Evolutionary conservation across 2,797 vertebrate genomes (phyloP).

Genomic region (Taenioides sp.): DNA sequence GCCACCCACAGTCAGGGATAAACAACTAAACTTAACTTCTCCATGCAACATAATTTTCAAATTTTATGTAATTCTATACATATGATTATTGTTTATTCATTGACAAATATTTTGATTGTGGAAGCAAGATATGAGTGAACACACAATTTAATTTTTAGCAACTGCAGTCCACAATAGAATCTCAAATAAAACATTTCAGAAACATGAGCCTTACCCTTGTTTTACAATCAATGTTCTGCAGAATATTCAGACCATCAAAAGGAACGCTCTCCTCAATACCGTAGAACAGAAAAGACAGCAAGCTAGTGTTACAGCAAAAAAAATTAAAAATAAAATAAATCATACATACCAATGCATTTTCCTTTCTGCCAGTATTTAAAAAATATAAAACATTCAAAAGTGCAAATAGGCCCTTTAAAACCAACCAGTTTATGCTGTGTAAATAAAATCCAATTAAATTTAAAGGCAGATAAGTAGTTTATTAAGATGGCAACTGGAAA

Average conservation of each 20-base stretch:
- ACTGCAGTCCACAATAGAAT: background rate
- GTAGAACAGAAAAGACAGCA: constrained; percentile 50
- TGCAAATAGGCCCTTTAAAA: constrained; percentile 28
- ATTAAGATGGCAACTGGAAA: background rate
- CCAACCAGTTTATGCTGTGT: background rate
- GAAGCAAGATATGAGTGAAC: background rate
- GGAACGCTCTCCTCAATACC: constrained; percentile 6
- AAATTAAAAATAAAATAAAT: background rate
- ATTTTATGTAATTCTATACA: background rate
- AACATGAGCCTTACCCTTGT: constrained; percentile 35
- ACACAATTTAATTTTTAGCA: background rate
- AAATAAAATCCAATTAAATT: background rate
- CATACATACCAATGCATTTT: background rate
- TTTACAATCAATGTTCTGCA: constrained; percentile 74
- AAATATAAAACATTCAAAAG: constrained; percentile 24
- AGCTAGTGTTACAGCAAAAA: constrained; percentile 2
- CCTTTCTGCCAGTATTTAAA: background rate
- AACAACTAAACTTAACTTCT: background rate
- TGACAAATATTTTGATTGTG: background rate
- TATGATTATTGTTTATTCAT: background rate
- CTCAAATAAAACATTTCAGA: constrained; percentile 59
- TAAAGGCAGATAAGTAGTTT: constrained; percentile 1
- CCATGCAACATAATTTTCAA: background rate
- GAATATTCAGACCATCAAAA: constrained; percentile 25
- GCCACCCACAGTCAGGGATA: too few relatives aligned